Base-by-base conservation (phyloP, 1,140 invertebrate genomes). In the Phymorhynchus buccinoides region DNA sequence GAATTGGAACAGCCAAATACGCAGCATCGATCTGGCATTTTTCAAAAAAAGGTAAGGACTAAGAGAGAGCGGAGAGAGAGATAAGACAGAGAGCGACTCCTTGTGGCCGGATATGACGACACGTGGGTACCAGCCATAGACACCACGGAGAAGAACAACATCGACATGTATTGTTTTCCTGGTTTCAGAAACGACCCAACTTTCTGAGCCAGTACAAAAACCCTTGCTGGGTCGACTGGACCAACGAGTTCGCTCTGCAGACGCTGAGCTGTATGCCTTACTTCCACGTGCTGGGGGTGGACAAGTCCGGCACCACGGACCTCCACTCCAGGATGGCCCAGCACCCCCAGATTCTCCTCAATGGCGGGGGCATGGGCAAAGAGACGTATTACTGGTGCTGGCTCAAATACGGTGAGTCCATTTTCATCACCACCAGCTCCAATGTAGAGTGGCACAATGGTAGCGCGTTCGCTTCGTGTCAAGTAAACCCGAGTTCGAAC, bases 351-450 rank as follows among this genome's bases (percentile, higher is more conserved):
- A 84, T 91, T 14, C 48, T 89, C 16, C 79, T 48, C 48, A 90
- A 89, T 52, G 52, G 56, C n/a, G 90, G 89, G 14, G 73, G 84
- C 0, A 44, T 90, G 18, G 68, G 88, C 35, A 91, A 91, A 80
- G 91, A 91, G 80, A 90, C 88, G 3, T 88, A 87, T 83, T 91
- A 90, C 88, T 91, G 91, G 91, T 88, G 87, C 52, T 91, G 91
- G 91, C 84, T 73, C 68, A 85, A 90, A 87, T 91, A 90, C 79
- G 91, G 91, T 91, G 88, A 84, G 52, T 52, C 39, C n/a, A 73
- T 52, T 14, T 52, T 18, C 2, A 52, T 52, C 48, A n/a, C n/a
- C n/a, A n/a, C n/a, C n/a, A n/a, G n/a, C n/a, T n/a, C n/a, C n/a
- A n/a, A n/a, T n/a, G n/a, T n/a, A n/a, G n/a, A n/a, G n/a, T n/a